Percentiles rank a stretch among this genome's conserved stretches.
phyloP scores from a whole-genome alignment of 2,113 vertebrate genomes.

The Halichoeres trimaculatus region DNA sequence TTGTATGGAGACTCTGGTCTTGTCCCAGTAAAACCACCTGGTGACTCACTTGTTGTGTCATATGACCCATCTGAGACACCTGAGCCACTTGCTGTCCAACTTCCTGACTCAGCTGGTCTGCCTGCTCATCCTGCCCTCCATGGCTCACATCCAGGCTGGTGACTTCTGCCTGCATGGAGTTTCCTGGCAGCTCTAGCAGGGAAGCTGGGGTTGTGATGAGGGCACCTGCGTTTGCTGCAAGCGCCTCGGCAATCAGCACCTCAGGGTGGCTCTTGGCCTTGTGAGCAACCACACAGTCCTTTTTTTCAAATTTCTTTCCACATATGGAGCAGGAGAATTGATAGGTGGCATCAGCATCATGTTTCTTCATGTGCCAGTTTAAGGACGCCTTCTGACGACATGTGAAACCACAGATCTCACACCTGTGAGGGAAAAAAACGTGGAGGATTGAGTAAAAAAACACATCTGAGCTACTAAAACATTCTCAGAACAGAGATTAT shows the following conservation, averaged over 20 bases:
- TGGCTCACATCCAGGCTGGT: conserved; percentile 66
- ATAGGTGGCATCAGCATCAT: conserved; percentile 96
- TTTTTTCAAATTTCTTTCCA: conserved; percentile 99
- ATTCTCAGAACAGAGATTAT: background rate
- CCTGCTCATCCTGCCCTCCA: conserved; percentile 46
- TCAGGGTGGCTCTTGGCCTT: conserved; percentile 98
- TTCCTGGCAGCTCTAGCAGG: conserved; percentile 80
- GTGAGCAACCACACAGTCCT: conserved; percentile 98
- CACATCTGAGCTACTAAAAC: background rate
- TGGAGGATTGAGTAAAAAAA: background rate
- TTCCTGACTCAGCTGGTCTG: conserved; percentile 82
- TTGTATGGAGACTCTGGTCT: conserved; percentile 79
- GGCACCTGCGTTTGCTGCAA: conserved; percentile 94
- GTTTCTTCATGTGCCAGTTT: conserved; percentile 99
- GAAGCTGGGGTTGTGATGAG: conserved; percentile 93
- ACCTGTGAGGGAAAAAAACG: conserved; percentile 78
- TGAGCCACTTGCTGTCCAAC: conserved; percentile 60
- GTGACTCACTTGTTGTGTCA: conserved; percentile 74
- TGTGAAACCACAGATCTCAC: conserved; percentile 98
- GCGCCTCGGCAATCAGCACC: conserved; percentile 95
- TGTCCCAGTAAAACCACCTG: conserved; percentile 81
- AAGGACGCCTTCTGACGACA: conserved; percentile 98
- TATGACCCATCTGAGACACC: conserved; percentile 70
- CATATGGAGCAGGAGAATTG: conserved; percentile 99
- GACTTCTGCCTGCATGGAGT: conserved; percentile 58